phyloP scores from a whole-genome alignment of 2,888 invertebrate genomes.

The Sinodicranocentrus sp. region DNA sequence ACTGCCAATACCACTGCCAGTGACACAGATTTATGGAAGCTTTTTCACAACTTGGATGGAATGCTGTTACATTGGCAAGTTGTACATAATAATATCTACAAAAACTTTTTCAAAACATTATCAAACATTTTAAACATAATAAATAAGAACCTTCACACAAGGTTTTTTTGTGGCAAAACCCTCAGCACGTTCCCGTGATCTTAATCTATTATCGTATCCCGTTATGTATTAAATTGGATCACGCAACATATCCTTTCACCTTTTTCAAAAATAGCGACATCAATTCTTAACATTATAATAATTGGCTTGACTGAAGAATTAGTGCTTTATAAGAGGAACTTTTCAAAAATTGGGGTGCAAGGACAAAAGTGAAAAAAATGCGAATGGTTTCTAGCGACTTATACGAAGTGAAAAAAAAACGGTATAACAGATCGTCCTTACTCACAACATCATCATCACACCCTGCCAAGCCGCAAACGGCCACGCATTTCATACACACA shows the following conservation, averaged over 20 bases:
- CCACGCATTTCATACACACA: too few species aligned
- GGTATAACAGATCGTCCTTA: too few species aligned
- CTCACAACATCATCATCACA: too few species aligned
- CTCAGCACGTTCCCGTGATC: slow-evolving; percentile 34
- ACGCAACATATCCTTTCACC: neutral
- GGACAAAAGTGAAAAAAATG: slow-evolving; percentile 48
- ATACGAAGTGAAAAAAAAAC: slow-evolving; percentile 1
- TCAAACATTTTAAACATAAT: slow-evolving; percentile 34
- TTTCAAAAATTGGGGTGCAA: slow-evolving; percentile 51
- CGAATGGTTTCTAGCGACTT: slow-evolving; percentile 24
- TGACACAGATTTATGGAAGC: slow-evolving; percentile 51
- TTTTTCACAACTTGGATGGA: slow-evolving; percentile 4
- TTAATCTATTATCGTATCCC: slow-evolving; percentile 12
- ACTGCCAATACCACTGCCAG: slow-evolving; percentile 39
- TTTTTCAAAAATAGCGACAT: too few species aligned
- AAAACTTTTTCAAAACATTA: neutral
- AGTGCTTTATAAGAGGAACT: slow-evolving; percentile 28
- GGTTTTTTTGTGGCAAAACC: neutral
- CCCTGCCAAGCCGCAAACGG: neutral
- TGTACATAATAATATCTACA: neutral
- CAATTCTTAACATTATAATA: neutral
- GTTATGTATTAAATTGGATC: slow-evolving; percentile 3
- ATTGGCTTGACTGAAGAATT: slow-evolving; percentile 24
- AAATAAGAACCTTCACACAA: slow-evolving; percentile 12
- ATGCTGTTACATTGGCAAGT: too few species aligned